A percentile compares a stretch with the other conserved stretches of the same genome.
These are phyloP conservation scores for Trachops cirrhosus DNA, from an alignment of 2,797 vertebrate genomes.

Conservation along the genomic window DNA sequence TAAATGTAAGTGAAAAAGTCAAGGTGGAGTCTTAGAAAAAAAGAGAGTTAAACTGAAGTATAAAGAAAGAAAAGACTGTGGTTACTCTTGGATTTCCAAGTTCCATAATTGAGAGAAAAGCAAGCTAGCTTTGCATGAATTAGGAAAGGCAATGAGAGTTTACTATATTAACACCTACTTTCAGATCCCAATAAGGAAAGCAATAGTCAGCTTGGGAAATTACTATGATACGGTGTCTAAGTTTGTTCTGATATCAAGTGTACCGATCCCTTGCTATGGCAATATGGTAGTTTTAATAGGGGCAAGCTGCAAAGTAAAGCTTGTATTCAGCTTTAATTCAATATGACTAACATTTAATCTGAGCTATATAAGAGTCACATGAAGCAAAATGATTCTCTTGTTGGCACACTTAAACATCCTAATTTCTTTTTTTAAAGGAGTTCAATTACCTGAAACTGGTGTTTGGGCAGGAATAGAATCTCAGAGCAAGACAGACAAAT, in stretches of 20 bases:
- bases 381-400: background rate
- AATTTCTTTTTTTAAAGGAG: background rate
- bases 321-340: background rate
- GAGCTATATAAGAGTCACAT: background rate
- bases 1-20: background rate
- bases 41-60: background rate
- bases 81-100: background rate
- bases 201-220: background rate
- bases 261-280: background rate
- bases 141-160: background rate
- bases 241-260: background rate
- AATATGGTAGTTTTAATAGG: background rate
- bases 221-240: background rate
- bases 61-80: background rate
- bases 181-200: background rate
- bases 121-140: background rate
- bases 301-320: background rate
- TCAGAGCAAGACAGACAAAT: background rate
- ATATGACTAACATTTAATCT: background rate
- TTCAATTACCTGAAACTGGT: background rate
- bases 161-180: background rate
- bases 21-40: background rate
- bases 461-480: background rate
- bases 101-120: background rate
- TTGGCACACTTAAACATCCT: background rate